Evolutionary conservation across 2,113 vertebrate species (phyloP).

Genomic region (Sapayoa aenigma): DNA sequence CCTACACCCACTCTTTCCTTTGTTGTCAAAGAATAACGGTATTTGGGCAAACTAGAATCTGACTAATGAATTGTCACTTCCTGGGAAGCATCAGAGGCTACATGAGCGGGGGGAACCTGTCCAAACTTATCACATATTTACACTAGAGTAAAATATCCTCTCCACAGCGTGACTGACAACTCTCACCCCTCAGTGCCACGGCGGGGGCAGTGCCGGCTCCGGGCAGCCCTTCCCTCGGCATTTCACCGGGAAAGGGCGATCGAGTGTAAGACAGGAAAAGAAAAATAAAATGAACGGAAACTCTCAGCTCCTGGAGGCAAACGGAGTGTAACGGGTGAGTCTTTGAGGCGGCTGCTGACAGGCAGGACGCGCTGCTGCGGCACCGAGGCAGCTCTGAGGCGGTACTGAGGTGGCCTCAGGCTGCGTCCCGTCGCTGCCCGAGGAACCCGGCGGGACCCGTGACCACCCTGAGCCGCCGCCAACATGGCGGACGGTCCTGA

Average conservation of each 20-base stretch:
- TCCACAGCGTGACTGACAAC: background rate
- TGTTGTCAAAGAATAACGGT: background rate
- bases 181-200: too few species aligned
- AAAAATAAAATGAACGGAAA: background rate
- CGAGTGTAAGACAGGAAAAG: background rate
- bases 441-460: fast-evolving
- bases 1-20: background rate
- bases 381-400: background rate
- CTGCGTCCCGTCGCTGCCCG: background rate
- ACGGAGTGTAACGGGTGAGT: too few species aligned
- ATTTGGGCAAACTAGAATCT: background rate
- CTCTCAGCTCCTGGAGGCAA: background rate
- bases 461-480: fast-evolving
- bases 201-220: background rate
- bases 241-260: too few species aligned
- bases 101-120: fast-evolving
- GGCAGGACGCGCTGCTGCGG: background rate
- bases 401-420: background rate
- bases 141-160: background rate
- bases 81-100: background rate
- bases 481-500: background rate
- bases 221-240: background rate
- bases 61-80: background rate
- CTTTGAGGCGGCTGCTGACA: background rate
- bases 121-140: background rate